A percentile compares a stretch with the other conserved stretches of the same genome.
These are phyloP conservation scores for Drymodes brunneopygia DNA, from an alignment of 2,113 vertebrate species.

Conservation along the genomic window DNA sequence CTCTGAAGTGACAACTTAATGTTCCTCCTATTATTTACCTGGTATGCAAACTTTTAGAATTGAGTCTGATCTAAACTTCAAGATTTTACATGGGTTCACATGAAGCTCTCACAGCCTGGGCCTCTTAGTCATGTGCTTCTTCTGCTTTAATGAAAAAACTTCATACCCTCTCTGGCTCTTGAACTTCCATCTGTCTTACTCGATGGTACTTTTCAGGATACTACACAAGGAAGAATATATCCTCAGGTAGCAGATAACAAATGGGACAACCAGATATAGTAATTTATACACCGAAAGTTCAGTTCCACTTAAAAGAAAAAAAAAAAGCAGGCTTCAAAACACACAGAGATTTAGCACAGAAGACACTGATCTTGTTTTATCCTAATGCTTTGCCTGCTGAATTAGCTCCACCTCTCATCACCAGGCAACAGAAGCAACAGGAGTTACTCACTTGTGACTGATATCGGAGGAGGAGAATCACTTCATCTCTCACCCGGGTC, in stretches of 20 bases:
- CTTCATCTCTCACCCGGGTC: constrained; percentile 57
- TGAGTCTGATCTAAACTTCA: rapidly evolving
- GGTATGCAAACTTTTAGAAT: not conserved
- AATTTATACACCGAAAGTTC: not conserved
- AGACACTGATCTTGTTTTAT: not conserved
- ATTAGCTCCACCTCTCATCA: not conserved
- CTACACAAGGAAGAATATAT: not conserved
- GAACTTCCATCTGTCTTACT: not conserved
- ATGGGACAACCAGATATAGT: rapidly evolving
- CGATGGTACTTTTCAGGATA: not conserved
- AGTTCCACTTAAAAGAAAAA: not conserved
- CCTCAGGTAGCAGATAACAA: not conserved
- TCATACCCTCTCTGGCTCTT: not conserved
- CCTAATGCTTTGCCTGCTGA: not conserved
- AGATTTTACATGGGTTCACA: rapidly evolving
- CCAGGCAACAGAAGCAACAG: not conserved
- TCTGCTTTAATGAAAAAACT: not conserved
- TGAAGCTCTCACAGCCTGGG: not conserved
- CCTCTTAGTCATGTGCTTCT: not conserved
- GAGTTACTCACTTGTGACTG: constrained; percentile 73
- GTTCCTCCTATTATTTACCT: not conserved
- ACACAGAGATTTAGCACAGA: not conserved
- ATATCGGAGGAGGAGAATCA: constrained; percentile 70
- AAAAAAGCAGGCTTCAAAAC: not conserved
- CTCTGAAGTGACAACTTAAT: not conserved